phyloP scores from a whole-genome alignment of 2,888 invertebrate genomes.

The Macropis europaea region DNA sequence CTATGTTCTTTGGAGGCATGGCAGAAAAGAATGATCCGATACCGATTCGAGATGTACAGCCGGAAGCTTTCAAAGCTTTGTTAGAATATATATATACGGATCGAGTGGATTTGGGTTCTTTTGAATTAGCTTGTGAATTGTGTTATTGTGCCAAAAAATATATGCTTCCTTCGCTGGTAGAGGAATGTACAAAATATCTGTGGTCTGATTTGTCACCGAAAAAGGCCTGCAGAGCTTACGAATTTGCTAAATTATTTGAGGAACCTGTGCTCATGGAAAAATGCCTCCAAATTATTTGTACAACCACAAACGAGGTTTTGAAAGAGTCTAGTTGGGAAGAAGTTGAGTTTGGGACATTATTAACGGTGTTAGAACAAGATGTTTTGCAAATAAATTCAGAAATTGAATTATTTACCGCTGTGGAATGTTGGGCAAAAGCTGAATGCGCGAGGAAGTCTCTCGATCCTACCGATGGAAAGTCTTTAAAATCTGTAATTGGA shows the following conservation, averaged over 20 bases:
- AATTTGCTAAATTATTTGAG: constrained; percentile 92
- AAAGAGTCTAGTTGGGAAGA: constrained; percentile 89
- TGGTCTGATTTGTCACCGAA: constrained; percentile 90
- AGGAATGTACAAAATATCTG: constrained; percentile 91
- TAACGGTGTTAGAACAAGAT: constrained; percentile 88
- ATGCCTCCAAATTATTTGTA: constrained; percentile 90
- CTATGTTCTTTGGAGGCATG: constrained; percentile 93
- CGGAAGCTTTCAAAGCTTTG: constrained; percentile 91
- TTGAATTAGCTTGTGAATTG: constrained; percentile 92
- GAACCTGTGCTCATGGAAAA: constrained; percentile 90
- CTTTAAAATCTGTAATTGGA: constrained; percentile 76
- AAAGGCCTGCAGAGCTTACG: constrained; percentile 92
- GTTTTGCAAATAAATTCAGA: constrained; percentile 88
- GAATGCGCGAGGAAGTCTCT: constrained; percentile 82
- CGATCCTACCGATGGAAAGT: constrained; percentile 67
- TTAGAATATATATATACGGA: constrained; percentile 93
- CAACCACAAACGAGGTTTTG: constrained; percentile 88
- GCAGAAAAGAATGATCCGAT: constrained; percentile 90
- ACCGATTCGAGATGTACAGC: constrained; percentile 90
- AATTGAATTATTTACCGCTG: constrained; percentile 88
- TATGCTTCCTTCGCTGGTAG: constrained; percentile 91
- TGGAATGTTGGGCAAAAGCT: constrained; percentile 85
- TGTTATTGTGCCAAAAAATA: constrained; percentile 95
- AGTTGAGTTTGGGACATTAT: constrained; percentile 87
- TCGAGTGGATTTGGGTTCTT: constrained; percentile 87